A percentile compares a stretch with the other conserved stretches of the same genome.
phyloP scores from a whole-genome alignment of 1,140 invertebrate genomes.

The Conus ventricosus region DNA sequence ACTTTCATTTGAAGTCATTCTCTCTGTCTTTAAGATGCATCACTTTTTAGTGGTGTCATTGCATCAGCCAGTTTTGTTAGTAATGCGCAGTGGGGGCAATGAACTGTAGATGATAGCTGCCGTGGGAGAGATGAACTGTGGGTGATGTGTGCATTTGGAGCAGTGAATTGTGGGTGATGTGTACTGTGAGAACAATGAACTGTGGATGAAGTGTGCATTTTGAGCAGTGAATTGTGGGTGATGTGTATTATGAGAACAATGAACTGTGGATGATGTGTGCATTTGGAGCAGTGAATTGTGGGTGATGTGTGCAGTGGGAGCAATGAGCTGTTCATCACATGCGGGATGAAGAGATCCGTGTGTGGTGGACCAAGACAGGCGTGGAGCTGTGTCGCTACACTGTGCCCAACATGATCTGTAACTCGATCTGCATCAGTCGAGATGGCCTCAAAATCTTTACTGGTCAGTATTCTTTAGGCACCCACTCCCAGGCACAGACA shows the following conservation, averaged over 20 bases:
- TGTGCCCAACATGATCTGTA: conserved; percentile 90
- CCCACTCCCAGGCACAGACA: not conserved
- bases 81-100: too few relatives aligned
- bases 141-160: not conserved
- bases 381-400: conserved; percentile 88
- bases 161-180: not conserved
- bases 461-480: conserved; percentile 75
- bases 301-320: conserved; percentile 61
- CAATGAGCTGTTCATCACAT: conserved; percentile 88
- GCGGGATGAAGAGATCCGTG: conserved; percentile 86
- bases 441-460: conserved; percentile 87
- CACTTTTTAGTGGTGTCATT: too few relatives aligned
- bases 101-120: too few relatives aligned
- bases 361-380: conserved; percentile 86
- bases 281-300: not conserved
- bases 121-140: not conserved
- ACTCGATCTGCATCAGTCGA: conserved; percentile 83
- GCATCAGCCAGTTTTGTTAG: too few relatives aligned
- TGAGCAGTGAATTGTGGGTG: not conserved
- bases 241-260: too few relatives aligned
- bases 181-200: not conserved
- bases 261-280: too few relatives aligned
- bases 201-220: not conserved
- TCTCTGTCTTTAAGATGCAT: too few relatives aligned
- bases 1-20: too few relatives aligned